Percentiles rank a stretch among this genome's conserved stretches.
Evolutionary conservation across 2,113 vertebrate species (phyloP).

Genomic region (Takifugu flavidus): DNA sequence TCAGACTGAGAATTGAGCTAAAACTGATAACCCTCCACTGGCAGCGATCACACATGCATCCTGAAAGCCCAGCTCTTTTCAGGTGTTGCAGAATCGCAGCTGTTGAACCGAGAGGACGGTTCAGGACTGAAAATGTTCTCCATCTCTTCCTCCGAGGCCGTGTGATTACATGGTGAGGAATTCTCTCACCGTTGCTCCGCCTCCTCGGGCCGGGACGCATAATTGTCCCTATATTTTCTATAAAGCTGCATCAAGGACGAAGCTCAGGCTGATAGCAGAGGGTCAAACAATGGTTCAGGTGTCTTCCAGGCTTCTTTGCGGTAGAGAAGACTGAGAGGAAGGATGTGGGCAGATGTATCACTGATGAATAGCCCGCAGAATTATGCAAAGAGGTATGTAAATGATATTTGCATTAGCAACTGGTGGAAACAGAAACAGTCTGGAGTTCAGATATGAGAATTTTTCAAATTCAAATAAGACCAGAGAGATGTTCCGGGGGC

Average conservation of each 20-base stretch:
- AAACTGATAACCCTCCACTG: too few species aligned
- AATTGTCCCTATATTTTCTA: conserved; percentile 16
- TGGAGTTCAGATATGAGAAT: not conserved
- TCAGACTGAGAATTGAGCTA: too few species aligned
- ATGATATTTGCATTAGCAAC: conserved; percentile 44
- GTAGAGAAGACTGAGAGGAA: conserved; percentile 9
- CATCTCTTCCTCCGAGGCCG: not conserved
- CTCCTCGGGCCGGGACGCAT: conserved; percentile 2
- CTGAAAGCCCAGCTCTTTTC: too few species aligned
- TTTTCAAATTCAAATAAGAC: not conserved
- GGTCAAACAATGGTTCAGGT: conserved; percentile 21
- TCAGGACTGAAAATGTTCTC: conserved; percentile 20
- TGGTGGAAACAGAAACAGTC: conserved; percentile 19
- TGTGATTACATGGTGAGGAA: conserved; percentile 21
- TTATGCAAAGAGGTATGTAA: conserved; percentile 50
- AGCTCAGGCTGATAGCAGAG: conserved; percentile 12
- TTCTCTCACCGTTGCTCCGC: conserved; percentile 25
- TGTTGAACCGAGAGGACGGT: not conserved
- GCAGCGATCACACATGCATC: too few species aligned
- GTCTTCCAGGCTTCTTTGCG: conserved; percentile 15
- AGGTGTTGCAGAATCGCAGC: too few species aligned
- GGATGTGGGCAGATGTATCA: conserved; percentile 24
- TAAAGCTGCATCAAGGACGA: not conserved
- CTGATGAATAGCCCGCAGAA: conserved; percentile 27
- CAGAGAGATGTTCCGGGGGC: too few species aligned